Base-by-base conservation (phyloP, 2,888 invertebrate genomes). In the Cantharis lateralis region DNA sequence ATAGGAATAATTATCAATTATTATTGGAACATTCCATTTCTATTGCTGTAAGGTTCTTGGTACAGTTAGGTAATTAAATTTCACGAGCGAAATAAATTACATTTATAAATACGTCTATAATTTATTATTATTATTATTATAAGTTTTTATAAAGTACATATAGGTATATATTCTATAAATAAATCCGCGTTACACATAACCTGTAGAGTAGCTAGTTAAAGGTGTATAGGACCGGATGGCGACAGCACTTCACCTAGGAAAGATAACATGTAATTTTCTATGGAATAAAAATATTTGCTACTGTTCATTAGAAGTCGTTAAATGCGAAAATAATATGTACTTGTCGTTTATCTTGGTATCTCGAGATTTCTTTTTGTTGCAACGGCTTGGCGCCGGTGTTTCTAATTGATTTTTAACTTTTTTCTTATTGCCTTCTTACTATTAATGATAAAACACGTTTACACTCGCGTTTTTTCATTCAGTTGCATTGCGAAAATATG, bases 281-380 rank as follows among this genome's bases (percentile, higher is more conserved):
- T 77, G 72, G 76, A 75, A 77, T 75, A 79, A 77, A 79, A 79
- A 79, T 79, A 68, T 70, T 69, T 62, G 69, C 24, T 74, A 76
- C 80, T 80, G 74, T 80, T 78, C 74, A 80, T 80, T 78, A 80
- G 71, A 68, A 66, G 80, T 72, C 73, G 76, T 80, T 78, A 78
- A 78, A 78, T 68, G 76, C 76, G 64, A 72, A 78, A 48, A 78
- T 80, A 80, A 80, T 78, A 72, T 76, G 70, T 76, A 78, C 76
- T 80, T 74, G 78, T 78, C 74, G 78, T 79, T 68, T 75, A 77
- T 77, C 74, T 74, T 74, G 48, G 48, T 76, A 76, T 74, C 76
- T 78, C 70, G 64, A 72, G 72, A 69, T 76, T 79, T 73, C 76
- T 74, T 77, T 79, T 79, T 77, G 71, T 79, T 79, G 79, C 75